phyloP scores from a whole-genome alignment of 1,140 invertebrate species.

The Schmidtea mediterranea region DNA sequence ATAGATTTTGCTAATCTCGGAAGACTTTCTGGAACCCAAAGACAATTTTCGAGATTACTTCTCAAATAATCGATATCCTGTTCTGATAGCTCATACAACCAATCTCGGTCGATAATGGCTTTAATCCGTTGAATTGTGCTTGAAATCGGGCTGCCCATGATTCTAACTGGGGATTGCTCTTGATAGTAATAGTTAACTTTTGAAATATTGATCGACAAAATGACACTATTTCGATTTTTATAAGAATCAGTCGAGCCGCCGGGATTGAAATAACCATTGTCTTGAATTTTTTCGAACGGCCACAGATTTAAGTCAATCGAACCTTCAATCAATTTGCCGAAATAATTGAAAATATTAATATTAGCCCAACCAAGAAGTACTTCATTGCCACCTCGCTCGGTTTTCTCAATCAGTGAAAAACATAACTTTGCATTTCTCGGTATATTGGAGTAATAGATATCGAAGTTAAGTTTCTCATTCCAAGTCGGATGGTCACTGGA shows the following conservation, averaged over 20 bases:
- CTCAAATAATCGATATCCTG: conserved; percentile 63
- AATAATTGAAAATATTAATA: background rate
- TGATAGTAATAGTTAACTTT: background rate
- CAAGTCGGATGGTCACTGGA: conserved; percentile 34
- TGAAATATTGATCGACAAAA: background rate
- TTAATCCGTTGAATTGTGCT: conserved; percentile 18
- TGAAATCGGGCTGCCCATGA: background rate
- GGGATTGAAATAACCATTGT: background rate
- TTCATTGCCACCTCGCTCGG: background rate
- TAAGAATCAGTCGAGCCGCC: background rate
- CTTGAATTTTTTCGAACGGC: background rate
- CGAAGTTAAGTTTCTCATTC: conserved; percentile 49
- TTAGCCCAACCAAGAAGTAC: background rate
- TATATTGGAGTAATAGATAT: conserved; percentile 41
- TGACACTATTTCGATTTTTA: background rate
- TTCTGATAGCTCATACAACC: conserved; percentile 60
- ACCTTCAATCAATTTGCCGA: background rate
- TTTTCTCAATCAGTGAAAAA: conserved; percentile 36
- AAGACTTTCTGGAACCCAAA: background rate
- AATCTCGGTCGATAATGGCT: conserved; percentile 37
- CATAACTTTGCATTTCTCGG: conserved; percentile 61
- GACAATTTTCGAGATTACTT: conserved; percentile 25
- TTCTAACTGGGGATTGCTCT: background rate
- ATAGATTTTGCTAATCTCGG: background rate
- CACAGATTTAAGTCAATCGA: background rate